Percentiles rank a stretch among this genome's conserved stretches.
Conservation (phyloP, 2,113 vertebrate genomes). For the Prunella fulvescens region DNA sequence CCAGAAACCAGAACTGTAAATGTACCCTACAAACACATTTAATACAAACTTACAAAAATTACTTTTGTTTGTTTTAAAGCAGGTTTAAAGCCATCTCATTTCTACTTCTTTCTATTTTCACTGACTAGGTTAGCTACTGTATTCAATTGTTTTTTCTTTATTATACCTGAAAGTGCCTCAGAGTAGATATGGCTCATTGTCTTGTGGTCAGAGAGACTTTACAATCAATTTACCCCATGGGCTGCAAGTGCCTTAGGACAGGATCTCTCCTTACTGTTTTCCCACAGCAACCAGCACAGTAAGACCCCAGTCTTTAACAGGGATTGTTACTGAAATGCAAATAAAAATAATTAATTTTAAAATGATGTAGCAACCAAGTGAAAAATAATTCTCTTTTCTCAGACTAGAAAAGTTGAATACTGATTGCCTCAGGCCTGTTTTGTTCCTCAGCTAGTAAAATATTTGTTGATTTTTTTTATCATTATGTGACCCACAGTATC, state of each 20-base stretch:
- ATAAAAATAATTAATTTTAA: not conserved
- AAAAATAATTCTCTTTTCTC: not conserved
- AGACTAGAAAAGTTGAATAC: not conserved
- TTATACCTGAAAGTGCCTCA: not conserved
- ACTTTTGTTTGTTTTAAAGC: not conserved
- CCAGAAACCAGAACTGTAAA: not conserved
- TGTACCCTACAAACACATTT: not conserved
- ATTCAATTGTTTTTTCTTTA: not conserved
- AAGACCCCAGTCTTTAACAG: not conserved
- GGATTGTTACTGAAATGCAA: not conserved
- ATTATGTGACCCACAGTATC: not conserved
- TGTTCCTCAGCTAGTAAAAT: not conserved
- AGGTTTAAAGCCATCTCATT: not conserved
- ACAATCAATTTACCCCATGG: not conserved
- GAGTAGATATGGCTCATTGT: not conserved
- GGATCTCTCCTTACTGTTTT: not conserved
- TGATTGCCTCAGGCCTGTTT: not conserved
- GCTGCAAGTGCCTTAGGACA: not conserved
- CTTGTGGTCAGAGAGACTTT: not conserved
- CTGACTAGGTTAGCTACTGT: not conserved
- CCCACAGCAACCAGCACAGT: not conserved
- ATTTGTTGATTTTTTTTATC: not conserved
- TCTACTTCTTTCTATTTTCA: not conserved
- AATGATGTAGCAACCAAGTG: not conserved
- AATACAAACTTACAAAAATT: not conserved